Percentiles rank a stretch among this genome's conserved stretches.
These are phyloP conservation scores for Coryphaenoides rupestris DNA, from an alignment of 2,113 vertebrate genomes.

Conservation along the genomic window DNA sequence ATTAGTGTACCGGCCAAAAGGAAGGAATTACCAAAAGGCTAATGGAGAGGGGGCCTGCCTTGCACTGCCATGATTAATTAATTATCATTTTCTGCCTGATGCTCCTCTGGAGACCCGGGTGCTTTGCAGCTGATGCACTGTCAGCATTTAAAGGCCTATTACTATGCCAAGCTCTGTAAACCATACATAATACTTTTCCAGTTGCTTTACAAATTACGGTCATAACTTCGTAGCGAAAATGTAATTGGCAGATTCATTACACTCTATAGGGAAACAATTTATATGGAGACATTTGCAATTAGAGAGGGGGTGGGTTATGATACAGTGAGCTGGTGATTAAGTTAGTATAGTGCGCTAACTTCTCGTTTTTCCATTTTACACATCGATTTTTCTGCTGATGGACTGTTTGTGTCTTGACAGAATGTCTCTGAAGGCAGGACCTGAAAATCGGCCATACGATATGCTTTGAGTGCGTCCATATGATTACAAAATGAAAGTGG, in stretches of 20 bases:
- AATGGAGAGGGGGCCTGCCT: slow-evolving; percentile 56
- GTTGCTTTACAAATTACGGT: slow-evolving; percentile 56
- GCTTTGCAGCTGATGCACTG: slow-evolving; percentile 57
- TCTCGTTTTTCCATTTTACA: slow-evolving; percentile 6
- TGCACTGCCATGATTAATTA: slow-evolving; percentile 71
- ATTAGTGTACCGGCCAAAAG: slow-evolving; percentile 47
- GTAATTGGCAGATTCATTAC: slow-evolving; percentile 66
- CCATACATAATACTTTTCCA: slow-evolving; percentile 40
- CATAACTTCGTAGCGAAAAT: slow-evolving; percentile 57
- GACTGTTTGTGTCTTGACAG: slow-evolving; percentile 42
- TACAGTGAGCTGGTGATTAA: slow-evolving; percentile 37
- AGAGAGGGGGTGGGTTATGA: slow-evolving; percentile 44
- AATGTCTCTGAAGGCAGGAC: slow-evolving; percentile 41
- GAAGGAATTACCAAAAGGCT: slow-evolving; percentile 65
- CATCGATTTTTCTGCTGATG: slow-evolving; percentile 33
- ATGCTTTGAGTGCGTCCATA: slow-evolving; percentile 48
- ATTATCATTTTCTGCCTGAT: slow-evolving; percentile 74
- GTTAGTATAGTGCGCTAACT: slow-evolving; percentile 30
- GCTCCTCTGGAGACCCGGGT: slow-evolving; percentile 61
- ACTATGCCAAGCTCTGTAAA: slow-evolving; percentile 56
- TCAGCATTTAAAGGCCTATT: slow-evolving; percentile 68
- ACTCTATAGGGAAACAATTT: slow-evolving; percentile 56
- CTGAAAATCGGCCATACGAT: slow-evolving; percentile 27
- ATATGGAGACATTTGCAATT: slow-evolving; percentile 57
- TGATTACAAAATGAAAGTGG: slow-evolving; percentile 50